These are phyloP conservation scores for Siderastrea radians DNA, from an alignment of 92 coral and sea anemone genomes.

Conservation along the genomic window DNA sequence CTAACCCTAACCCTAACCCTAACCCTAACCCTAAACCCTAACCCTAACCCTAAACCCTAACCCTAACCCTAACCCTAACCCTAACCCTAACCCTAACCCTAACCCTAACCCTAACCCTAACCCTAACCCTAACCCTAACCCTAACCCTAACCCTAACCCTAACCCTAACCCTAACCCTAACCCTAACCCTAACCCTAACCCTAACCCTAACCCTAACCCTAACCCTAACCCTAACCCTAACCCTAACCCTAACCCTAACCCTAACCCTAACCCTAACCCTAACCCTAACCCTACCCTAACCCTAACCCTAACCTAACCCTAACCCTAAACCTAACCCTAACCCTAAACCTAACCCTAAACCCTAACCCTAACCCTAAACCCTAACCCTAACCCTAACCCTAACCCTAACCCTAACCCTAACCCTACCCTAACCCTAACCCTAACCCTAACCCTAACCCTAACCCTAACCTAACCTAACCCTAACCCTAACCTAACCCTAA, in stretches of 20 bases:
- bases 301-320: constrained; percentile 43
- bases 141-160: constrained; percentile 57
- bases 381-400: constrained; percentile 61
- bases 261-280: constrained; percentile 68
- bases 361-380: constrained; percentile 58
- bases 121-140: constrained; percentile 61
- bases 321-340: constrained; percentile 48
- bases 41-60: constrained; percentile 53
- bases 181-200: constrained; percentile 67
- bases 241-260: constrained; percentile 61
- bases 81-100: constrained; percentile 50
- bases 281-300: constrained; percentile 62
- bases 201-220: constrained; percentile 50
- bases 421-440: constrained; percentile 75
- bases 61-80: constrained; percentile 56
- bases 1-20: constrained; percentile 42
- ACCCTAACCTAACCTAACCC: constrained; percentile 61
- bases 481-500: constrained; percentile 56
- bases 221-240: constrained; percentile 53
- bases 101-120: constrained; percentile 54
- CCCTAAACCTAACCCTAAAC: constrained; percentile 58
- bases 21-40: constrained; percentile 59
- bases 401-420: constrained; percentile 74
- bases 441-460: constrained; percentile 63
- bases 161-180: constrained; percentile 53